Conservation (phyloP, 2,113 vertebrate species). For the Choloepus hoffmanni region DNA sequence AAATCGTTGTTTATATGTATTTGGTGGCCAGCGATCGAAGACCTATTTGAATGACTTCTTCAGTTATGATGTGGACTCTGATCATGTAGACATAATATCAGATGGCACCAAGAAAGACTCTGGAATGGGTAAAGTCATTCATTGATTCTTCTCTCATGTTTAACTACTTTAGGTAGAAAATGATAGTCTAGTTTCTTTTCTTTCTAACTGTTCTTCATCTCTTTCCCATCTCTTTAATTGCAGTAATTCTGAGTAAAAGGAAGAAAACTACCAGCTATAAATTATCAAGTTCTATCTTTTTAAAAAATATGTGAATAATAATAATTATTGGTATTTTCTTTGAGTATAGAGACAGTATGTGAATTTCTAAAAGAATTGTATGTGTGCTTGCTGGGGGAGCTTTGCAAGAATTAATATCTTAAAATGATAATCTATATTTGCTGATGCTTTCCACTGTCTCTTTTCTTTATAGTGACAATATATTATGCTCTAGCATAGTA, state of each 20-base stretch:
- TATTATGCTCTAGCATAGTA: background rate
- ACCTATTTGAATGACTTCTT: slow-evolving; percentile 99
- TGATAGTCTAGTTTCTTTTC: slow-evolving; percentile 39
- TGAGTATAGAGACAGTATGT: background rate
- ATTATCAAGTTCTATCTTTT: slow-evolving; percentile 29
- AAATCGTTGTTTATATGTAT: slow-evolving; percentile 98
- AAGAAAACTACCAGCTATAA: background rate
- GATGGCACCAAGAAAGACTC: slow-evolving; percentile 99
- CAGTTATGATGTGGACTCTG: slow-evolving; percentile 97
- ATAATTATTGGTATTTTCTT: background rate
- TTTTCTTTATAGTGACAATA: slow-evolving; percentile 4
- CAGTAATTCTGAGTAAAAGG: slow-evolving; percentile 56
- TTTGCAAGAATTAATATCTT: slow-evolving; percentile 36
- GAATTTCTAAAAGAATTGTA: slow-evolving; percentile 26
- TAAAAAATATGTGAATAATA: background rate
- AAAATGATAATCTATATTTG: slow-evolving; percentile 29
- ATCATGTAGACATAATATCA: slow-evolving; percentile 99
- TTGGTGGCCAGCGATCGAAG: slow-evolving; percentile 98
- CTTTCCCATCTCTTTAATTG: slow-evolving; percentile 45
- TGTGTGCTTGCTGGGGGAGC: background rate
- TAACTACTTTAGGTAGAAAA: slow-evolving; percentile 57
- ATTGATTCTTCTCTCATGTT: background rate
- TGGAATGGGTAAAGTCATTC: slow-evolving; percentile 95
- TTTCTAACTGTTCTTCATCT: slow-evolving; percentile 27
- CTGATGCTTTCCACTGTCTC: background rate